Evolutionary conservation across 2,888 invertebrate genomes (phyloP).

Genomic region (Labia minor): DNA sequence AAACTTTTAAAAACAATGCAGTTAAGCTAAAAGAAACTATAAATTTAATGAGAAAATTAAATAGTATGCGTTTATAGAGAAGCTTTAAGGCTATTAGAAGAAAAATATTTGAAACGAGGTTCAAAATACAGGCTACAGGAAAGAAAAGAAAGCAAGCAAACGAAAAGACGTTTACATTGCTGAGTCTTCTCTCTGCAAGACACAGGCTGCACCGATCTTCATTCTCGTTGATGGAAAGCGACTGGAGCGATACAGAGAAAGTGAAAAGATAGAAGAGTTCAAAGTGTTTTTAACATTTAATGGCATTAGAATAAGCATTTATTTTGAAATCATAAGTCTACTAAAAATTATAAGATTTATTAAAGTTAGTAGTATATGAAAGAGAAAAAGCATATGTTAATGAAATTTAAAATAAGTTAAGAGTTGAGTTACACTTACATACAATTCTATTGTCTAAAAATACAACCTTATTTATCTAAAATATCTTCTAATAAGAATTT

Average conservation of each 20-base stretch:
- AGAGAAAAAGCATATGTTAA: too few relatives aligned
- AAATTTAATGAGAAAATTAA: slow-evolving; percentile 16
- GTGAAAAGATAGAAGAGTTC: not conserved
- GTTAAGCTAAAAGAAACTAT: slow-evolving; percentile 18
- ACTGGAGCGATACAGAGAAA: not conserved
- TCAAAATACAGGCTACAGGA: slow-evolving; percentile 15
- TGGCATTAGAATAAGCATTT: too few relatives aligned
- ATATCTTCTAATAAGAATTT: too few relatives aligned
- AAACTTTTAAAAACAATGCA: slow-evolving; percentile 18
- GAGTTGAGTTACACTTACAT: too few relatives aligned
- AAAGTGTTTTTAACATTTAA: too few relatives aligned
- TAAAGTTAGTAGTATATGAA: too few relatives aligned
- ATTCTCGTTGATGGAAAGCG: not conserved
- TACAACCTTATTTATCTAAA: too few relatives aligned
- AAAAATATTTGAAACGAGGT: slow-evolving; percentile 16
- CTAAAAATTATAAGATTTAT: too few relatives aligned
- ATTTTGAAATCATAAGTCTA: too few relatives aligned
- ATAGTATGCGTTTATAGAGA: too few relatives aligned
- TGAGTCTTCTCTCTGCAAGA: slow-evolving; percentile 1
- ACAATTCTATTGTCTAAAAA: too few relatives aligned
- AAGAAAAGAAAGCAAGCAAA: slow-evolving; percentile 17
- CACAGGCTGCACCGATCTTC: slow-evolving; percentile 1
- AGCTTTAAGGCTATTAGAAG: not conserved
- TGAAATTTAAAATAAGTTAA: too few relatives aligned
- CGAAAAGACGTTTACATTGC: slow-evolving; percentile 9